These are phyloP conservation scores for Onchidella celtica DNA, from an alignment of 2,888 invertebrate species.

Conservation along the genomic window DNA sequence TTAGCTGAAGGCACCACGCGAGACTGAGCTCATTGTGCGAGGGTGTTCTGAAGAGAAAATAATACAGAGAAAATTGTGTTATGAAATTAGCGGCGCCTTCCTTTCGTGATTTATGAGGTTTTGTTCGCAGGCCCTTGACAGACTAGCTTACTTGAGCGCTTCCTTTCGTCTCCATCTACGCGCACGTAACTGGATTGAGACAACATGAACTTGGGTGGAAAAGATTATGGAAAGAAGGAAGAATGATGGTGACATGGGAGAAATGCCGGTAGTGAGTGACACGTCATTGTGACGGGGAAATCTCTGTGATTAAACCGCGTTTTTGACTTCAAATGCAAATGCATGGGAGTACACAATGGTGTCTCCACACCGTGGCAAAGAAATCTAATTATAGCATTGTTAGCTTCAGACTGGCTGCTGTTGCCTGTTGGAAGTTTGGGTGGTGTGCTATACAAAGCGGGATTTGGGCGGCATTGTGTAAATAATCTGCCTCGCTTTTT, in stretches of 20 bases:
- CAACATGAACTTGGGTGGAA: slow-evolving; percentile 1
- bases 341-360: neutral
- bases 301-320: neutral
- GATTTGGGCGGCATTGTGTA: too few species aligned
- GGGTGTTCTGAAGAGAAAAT: neutral
- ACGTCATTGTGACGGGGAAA: neutral
- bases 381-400: too few species aligned
- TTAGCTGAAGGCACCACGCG: slow-evolving; percentile 2
- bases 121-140: neutral
- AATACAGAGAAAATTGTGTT: neutral
- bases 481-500: too few species aligned
- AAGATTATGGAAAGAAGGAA: neutral
- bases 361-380: too few species aligned
- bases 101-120: slow-evolving; percentile 4
- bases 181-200: slow-evolving; percentile 5
- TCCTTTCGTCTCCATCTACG: neutral
- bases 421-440: neutral
- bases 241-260: neutral
- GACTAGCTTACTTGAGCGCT: neutral
- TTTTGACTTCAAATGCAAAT: neutral
- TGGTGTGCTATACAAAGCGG: neutral
- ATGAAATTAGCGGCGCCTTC: neutral
- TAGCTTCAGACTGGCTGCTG: too few species aligned
- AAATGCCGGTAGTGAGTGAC: neutral
- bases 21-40: neutral